Conservation (phyloP, 2,113 vertebrate genomes). For the Takifugu bimaculatus region DNA sequence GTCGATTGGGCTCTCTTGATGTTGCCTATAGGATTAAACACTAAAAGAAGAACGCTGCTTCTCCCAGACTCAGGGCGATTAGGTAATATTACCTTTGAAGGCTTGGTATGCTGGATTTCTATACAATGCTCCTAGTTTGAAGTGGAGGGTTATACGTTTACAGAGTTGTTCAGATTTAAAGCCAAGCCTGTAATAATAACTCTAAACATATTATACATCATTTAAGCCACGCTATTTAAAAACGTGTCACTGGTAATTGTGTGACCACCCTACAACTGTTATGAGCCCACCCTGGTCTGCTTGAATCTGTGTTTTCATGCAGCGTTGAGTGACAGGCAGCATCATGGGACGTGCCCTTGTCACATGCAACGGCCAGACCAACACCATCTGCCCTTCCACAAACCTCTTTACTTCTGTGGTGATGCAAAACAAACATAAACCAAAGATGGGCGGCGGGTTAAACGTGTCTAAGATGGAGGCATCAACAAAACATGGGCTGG, state of each 20-base stretch:
- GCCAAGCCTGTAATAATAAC: constrained; percentile 1
- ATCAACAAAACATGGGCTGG: not conserved
- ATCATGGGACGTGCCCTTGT: constrained; percentile 25
- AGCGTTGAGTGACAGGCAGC: constrained; percentile 20
- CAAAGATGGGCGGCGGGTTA: not conserved
- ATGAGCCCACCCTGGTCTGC: constrained; percentile 14
- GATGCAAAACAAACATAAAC: not conserved
- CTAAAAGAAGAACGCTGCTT: constrained; percentile 28
- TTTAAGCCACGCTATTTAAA: constrained; percentile 1
- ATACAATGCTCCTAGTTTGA: constrained; percentile 5
- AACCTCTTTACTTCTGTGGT: not conserved
- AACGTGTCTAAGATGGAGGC: not conserved
- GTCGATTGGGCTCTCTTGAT: constrained; percentile 23
- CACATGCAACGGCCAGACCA: not conserved
- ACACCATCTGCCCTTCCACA: not conserved
- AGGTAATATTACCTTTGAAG: constrained; percentile 38
- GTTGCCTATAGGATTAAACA: constrained; percentile 33
- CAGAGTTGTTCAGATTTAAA: constrained; percentile 23
- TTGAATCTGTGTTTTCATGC: constrained; percentile 32
- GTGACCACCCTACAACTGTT: constrained; percentile 33
- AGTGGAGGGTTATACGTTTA: constrained; percentile 16
- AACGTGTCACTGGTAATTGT: not conserved
- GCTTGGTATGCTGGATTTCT: constrained; percentile 4
- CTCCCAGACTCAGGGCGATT: constrained; percentile 23
- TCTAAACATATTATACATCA: not conserved